A percentile compares a stretch with the other conserved stretches of the same genome.
phyloP scores from a whole-genome alignment of 2,113 vertebrate genomes.

The Mus pahari region DNA sequence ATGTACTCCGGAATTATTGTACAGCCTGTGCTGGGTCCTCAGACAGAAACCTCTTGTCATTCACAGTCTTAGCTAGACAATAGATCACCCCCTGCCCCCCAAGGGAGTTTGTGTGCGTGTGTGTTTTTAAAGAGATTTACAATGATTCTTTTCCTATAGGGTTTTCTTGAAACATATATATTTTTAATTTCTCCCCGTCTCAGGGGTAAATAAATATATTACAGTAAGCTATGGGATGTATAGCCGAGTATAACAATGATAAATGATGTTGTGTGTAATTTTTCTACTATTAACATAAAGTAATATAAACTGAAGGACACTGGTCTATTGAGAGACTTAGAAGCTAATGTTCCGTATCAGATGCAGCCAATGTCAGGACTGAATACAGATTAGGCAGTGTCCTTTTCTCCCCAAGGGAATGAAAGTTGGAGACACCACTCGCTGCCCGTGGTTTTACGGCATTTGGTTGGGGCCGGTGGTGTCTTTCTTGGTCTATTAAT shows the following conservation, averaged over 20 bases:
- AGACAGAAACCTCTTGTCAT: constrained; percentile 47
- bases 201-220: constrained; percentile 97
- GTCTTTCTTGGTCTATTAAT: constrained; percentile 97
- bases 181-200: constrained; percentile 90
- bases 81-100: not conserved
- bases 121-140: constrained; percentile 65
- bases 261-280: constrained; percentile 99
- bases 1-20: constrained; percentile 57
- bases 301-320: constrained; percentile 99
- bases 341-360: constrained; percentile 99
- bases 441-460: constrained; percentile 95
- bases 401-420: constrained; percentile 98
- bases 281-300: constrained; percentile 99
- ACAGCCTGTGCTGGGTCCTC: constrained; percentile 26
- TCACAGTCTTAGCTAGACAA: not conserved
- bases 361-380: constrained; percentile 99
- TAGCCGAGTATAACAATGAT: constrained; percentile 97
- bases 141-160: constrained; percentile 70
- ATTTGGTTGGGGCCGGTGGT: constrained; percentile 94
- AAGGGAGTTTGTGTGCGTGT: not conserved
- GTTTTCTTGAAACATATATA: constrained; percentile 82
- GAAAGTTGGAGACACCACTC: constrained; percentile 96
- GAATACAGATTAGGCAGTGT: constrained; percentile 99
- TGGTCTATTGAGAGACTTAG: constrained; percentile 99
- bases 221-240: constrained; percentile 90